Base-by-base conservation (phyloP, 35 echinoderm and acorn worm genomes). In the Lytechinus variegatus region DNA sequence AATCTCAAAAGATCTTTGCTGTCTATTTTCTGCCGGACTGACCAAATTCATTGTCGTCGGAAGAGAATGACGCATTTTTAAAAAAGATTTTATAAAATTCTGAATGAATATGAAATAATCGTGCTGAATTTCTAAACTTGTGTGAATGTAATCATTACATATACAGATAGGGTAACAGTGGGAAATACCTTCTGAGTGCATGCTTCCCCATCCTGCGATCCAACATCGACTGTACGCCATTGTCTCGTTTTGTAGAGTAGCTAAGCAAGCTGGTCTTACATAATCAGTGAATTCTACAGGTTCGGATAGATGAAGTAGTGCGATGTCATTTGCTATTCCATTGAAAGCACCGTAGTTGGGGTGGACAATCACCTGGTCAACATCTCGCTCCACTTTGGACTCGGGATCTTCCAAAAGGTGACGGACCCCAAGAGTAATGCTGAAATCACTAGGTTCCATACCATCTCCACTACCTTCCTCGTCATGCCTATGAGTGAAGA, bases 121-220 rank as follows among this genome's bases (percentile, higher is more conserved):
- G 0, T 44, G 2, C 33, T 44, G 33, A 44, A 44, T 44, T 44
- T 44, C 33, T 44, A 44, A 44, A 44, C 33, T 44, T 44, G 33
- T 44, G 33, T 44, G 33, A 44, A 44, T 44, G 33, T 44, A 44
- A 44, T 44, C 33, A 44, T 44, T 44, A 44, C 33, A 44, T 44
- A 44, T 44, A 44, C 2, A 44, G 33, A 44, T 44, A 44, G 0
- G 33, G 33, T 44, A 44, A 44, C 33, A 44, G 33, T 44, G 33
- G 33, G 33, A 44, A 44, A 1, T 66, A 66, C 60, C 60, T 66
- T 16, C 60, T 4, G 61, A 71, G 14, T 4, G 24, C 61, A 19
- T 16, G 12, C 14, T 92, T 61, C 98, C 97, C 98, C 98, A 99
- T 4, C 98, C 98, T 8, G 98, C 96, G 27, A 99, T 94, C n/a